These are phyloP conservation scores for Dynastes maya DNA, from an alignment of 2,888 invertebrate genomes.

Conservation along the genomic window DNA sequence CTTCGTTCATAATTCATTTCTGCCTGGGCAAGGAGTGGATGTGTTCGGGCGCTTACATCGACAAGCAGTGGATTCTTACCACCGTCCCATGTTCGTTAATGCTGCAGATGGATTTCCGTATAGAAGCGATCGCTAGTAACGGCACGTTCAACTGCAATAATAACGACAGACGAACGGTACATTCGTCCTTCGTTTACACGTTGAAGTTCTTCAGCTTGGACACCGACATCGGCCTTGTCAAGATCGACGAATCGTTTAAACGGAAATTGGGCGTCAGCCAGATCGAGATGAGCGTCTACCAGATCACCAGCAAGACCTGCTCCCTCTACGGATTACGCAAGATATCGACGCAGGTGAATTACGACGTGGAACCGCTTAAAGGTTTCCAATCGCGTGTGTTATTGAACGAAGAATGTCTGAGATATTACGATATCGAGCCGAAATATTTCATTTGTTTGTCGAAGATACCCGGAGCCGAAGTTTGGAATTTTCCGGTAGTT, in stretches of 20 bases:
- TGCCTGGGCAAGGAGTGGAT: not conserved
- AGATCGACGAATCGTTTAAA: not conserved
- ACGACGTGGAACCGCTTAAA: not conserved
- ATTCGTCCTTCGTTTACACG: not conserved
- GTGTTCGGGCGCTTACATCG: constrained; percentile 22
- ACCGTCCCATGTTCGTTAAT: not conserved
- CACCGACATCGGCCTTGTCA: not conserved
- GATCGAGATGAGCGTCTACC: not conserved
- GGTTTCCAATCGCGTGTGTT: not conserved
- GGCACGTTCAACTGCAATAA: not conserved
- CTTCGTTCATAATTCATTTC: constrained; percentile 7
- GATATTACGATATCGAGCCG: constrained; percentile 18
- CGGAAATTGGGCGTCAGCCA: not conserved
- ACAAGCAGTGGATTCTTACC: constrained; percentile 16
- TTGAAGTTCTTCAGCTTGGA: constrained; percentile 5
- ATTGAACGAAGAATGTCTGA: not conserved
- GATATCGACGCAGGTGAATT: not conserved
- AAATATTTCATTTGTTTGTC: constrained; percentile 15
- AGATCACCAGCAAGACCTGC: not conserved
- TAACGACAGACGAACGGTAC: not conserved
- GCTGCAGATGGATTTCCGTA: not conserved
- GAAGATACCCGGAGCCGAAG: not conserved
- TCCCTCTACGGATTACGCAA: constrained; percentile 3
- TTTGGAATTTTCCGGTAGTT: constrained; percentile 31
- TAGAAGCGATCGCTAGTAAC: not conserved